Evolutionary conservation across 1,140 invertebrate genomes (phyloP).

Genomic region (Drosophila pseudoobscura): DNA sequence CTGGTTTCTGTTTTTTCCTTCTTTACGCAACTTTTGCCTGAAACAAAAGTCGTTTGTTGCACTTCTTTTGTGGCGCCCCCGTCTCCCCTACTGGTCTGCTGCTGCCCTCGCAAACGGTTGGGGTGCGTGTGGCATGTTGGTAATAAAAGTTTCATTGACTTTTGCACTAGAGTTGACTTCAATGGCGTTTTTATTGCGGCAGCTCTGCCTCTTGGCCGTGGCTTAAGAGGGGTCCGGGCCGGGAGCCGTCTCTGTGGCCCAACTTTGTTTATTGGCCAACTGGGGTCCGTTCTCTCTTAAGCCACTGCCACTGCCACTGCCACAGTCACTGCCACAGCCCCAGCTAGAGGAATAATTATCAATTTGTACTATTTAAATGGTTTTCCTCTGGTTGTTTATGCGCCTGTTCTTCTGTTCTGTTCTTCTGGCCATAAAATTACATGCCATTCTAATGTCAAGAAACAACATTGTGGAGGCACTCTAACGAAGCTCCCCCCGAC

Average conservation of each 20-base stretch:
- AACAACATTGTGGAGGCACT: slow-evolving; percentile 42
- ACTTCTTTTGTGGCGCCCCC: slow-evolving; percentile 52
- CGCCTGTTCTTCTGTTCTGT: too few species aligned
- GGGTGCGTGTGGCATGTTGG: slow-evolving; percentile 32
- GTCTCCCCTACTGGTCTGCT: background rate
- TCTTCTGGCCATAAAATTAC: slow-evolving; percentile 6
- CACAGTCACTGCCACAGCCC: too few species aligned
- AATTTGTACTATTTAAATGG: slow-evolving; percentile 22
- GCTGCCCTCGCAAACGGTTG: background rate
- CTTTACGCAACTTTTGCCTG: slow-evolving; percentile 50
- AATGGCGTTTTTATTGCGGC: slow-evolving; percentile 58
- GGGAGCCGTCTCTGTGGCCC: background rate
- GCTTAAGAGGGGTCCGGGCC: slow-evolving; percentile 17
- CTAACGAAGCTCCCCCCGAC: slow-evolving; percentile 3
- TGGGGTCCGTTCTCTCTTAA: background rate
- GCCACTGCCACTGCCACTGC: too few species aligned
- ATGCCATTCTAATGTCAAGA: slow-evolving; percentile 3
- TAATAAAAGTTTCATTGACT: slow-evolving; percentile 71
- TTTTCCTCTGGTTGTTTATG: too few species aligned
- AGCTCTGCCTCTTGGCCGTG: background rate
- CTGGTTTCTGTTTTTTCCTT: slow-evolving; percentile 13
- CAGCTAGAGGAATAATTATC: slow-evolving; percentile 19
- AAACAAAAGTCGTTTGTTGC: slow-evolving; percentile 69
- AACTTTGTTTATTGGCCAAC: too few species aligned
- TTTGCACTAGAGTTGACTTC: slow-evolving; percentile 70